Evolutionary conservation across 2,113 vertebrate genomes (phyloP).

Genomic region (Ranitomeya variabilis): DNA sequence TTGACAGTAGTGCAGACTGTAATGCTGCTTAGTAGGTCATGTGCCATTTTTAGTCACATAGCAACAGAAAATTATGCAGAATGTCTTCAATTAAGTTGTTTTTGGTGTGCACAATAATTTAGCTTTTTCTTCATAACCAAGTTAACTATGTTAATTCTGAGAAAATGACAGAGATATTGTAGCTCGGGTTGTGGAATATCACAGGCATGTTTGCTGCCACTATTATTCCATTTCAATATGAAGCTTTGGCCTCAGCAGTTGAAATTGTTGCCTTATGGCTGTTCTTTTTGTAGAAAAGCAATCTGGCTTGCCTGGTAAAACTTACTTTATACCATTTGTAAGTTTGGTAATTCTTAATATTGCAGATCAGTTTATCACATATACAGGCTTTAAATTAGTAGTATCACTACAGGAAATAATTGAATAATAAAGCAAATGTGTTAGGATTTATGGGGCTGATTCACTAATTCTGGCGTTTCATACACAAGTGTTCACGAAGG

Average conservation of each 20-base stretch:
- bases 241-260: not conserved
- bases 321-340: too few species aligned
- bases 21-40: constrained; percentile 28
- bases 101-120: constrained; percentile 44
- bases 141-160: constrained; percentile 34
- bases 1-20: not conserved
- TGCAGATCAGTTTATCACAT: too few species aligned
- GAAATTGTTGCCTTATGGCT: not conserved
- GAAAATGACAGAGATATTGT: constrained; percentile 6
- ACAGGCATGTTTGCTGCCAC: not conserved
- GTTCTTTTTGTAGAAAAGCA: too few species aligned
- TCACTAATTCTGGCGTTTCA: too few species aligned
- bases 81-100: constrained; percentile 49
- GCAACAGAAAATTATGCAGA: constrained; percentile 48
- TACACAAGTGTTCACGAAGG: too few species aligned
- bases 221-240: constrained; percentile 3
- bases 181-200: not conserved
- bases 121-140: constrained; percentile 37
- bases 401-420: too few species aligned
- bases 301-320: too few species aligned
- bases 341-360: too few species aligned
- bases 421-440: too few species aligned
- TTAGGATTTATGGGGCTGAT: too few species aligned
- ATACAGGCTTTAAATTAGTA: too few species aligned
- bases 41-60: constrained; percentile 47